A percentile compares a stretch with the other conserved stretches of the same genome.
Conservation (phyloP, 1,140 invertebrate species). For the Hyles euphorbiae region DNA sequence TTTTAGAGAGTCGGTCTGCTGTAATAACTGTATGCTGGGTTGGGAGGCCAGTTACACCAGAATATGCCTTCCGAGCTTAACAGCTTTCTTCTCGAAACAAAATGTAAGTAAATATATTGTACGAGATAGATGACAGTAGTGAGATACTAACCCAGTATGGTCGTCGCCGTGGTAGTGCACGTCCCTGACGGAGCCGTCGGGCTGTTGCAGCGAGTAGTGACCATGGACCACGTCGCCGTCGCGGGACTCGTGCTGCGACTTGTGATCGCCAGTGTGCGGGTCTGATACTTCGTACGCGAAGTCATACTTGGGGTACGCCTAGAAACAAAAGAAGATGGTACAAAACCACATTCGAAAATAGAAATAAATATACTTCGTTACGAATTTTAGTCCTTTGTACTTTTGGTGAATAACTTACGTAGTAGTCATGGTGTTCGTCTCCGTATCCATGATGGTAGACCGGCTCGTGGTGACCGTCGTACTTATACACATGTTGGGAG, state of each 20-base stretch:
- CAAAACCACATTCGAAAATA: background rate
- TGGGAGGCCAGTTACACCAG: too few relatives aligned
- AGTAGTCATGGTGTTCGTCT: slow-evolving; percentile 10
- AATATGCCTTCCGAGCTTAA: too few relatives aligned
- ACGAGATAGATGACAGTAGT: background rate
- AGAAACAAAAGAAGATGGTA: slow-evolving; percentile 6
- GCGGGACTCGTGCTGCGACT: slow-evolving; percentile 50
- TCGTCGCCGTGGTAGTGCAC: slow-evolving; percentile 65
- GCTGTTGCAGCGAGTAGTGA: slow-evolving; percentile 56
- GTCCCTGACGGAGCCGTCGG: slow-evolving; percentile 65
- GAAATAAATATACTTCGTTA: background rate
- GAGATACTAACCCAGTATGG: slow-evolving; percentile 42
- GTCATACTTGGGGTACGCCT: slow-evolving; percentile 64
- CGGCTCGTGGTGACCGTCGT: slow-evolving; percentile 24
- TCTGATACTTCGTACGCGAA: slow-evolving; percentile 75
- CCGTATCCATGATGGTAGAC: slow-evolving; percentile 12
- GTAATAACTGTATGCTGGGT: background rate
- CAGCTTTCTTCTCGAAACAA: too few relatives aligned
- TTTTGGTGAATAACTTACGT: slow-evolving; percentile 4
- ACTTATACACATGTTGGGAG: slow-evolving; percentile 23
- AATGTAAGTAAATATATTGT: too few relatives aligned
- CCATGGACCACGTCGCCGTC: slow-evolving; percentile 58
- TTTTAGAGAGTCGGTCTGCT: too few relatives aligned
- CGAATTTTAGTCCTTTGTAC: background rate
- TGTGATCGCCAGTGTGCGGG: slow-evolving; percentile 54